Conservation (phyloP, 2,888 invertebrate species). For the Drosophila trichaetosa region DNA sequence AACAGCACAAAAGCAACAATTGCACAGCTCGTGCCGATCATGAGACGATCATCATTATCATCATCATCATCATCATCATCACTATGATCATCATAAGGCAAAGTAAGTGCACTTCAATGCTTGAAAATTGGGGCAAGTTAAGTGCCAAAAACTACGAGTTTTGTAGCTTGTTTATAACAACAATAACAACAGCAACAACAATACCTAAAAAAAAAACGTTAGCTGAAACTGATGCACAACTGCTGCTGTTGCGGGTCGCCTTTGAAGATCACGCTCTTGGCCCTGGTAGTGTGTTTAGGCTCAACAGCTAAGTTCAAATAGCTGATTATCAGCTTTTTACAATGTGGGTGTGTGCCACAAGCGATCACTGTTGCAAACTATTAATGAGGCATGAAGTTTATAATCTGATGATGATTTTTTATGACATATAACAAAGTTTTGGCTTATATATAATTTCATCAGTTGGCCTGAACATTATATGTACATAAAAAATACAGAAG, state of each 20-base stretch:
- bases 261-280: conserved; percentile 70
- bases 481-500: not conserved
- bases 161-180: conserved; percentile 39
- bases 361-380: conserved; percentile 24
- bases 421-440: conserved; percentile 11
- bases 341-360: conserved; percentile 47
- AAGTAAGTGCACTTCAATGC: conserved; percentile 72
- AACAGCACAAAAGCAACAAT: conserved; percentile 32
- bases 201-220: conserved; percentile 19
- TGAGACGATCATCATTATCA: conserved; percentile 36
- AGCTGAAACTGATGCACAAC: conserved; percentile 37
- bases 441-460: not conserved
- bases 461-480: not conserved
- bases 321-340: conserved; percentile 37
- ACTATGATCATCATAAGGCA: conserved; percentile 43
- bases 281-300: conserved; percentile 71
- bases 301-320: conserved; percentile 47
- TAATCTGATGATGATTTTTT: conserved; percentile 1
- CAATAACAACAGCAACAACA: conserved; percentile 13
- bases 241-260: conserved; percentile 53
- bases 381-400: conserved; percentile 4
- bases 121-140: conserved; percentile 76
- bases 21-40: conserved; percentile 65
- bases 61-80: conserved; percentile 26
- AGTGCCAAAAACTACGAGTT: conserved; percentile 66